A percentile compares a stretch with the other conserved stretches of the same genome.
Evolutionary conservation across 2,888 invertebrate genomes (phyloP).

Genomic region (Dicyrtomina minuta): DNA sequence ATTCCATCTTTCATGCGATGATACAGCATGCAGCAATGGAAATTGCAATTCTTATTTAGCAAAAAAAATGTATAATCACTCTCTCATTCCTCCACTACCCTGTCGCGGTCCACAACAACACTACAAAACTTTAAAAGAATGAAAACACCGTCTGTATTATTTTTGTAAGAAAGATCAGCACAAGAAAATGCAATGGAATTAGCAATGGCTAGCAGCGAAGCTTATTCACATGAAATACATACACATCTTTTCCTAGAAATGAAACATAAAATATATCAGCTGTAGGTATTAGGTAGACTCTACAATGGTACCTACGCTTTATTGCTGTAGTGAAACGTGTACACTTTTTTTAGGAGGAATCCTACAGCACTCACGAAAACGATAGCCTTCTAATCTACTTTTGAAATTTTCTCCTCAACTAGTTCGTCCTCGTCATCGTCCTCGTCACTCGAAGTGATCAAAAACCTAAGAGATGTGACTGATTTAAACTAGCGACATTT

Average conservation of each 20-base stretch:
- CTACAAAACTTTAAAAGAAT: constrained; percentile 8
- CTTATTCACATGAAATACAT: background rate
- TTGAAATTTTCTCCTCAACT: constrained; percentile 17
- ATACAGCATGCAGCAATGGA: constrained; percentile 11
- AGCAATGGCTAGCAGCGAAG: background rate
- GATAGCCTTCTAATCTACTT: constrained; percentile 31
- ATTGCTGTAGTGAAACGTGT: background rate
- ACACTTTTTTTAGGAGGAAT: background rate
- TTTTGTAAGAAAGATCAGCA: background rate
- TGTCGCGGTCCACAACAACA: background rate
- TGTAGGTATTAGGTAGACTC: too few relatives aligned
- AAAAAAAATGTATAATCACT: constrained; percentile 15
- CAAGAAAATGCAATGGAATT: background rate
- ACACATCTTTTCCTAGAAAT: background rate
- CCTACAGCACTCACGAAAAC: constrained; percentile 6
- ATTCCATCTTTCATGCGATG: constrained; percentile 23
- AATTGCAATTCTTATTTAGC: background rate
- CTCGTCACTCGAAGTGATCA: background rate
- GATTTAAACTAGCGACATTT: background rate
- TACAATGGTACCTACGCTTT: too few relatives aligned
- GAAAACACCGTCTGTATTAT: constrained; percentile 8
- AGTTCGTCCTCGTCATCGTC: background rate
- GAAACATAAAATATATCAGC: too few relatives aligned
- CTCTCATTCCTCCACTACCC: constrained; percentile 12
- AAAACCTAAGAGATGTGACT: background rate